Percentiles rank a stretch among this genome's conserved stretches.
Evolutionary conservation across 1,140 invertebrate species (phyloP).

Genomic region (Drosophila yakuba): DNA sequence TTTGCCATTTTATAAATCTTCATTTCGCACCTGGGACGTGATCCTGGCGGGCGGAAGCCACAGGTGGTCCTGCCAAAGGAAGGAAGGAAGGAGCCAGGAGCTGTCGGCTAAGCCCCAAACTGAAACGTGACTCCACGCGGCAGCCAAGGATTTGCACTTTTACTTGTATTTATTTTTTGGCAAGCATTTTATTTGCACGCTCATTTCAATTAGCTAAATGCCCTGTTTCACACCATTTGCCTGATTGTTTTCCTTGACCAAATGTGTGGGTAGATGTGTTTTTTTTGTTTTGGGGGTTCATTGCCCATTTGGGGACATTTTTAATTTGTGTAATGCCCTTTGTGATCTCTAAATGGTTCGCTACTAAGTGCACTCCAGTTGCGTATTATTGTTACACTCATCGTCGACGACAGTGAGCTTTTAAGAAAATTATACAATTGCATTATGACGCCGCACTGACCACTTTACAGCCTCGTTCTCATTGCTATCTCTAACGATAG

Average conservation of each 20-base stretch:
- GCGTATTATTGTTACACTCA: slow-evolving; percentile 36
- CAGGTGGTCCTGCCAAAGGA: slow-evolving; percentile 58
- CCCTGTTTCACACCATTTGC: slow-evolving; percentile 71
- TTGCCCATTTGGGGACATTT: slow-evolving; percentile 68
- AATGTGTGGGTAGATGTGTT: slow-evolving; percentile 24
- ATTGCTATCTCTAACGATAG: slow-evolving; percentile 10
- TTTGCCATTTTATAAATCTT: slow-evolving; percentile 82
- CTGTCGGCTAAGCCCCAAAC: slow-evolving; percentile 43
- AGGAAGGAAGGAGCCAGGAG: background rate
- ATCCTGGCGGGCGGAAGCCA: slow-evolving; percentile 48
- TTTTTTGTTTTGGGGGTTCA: slow-evolving; percentile 39
- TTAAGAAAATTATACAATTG: slow-evolving; percentile 83
- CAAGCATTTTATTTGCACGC: slow-evolving; percentile 49
- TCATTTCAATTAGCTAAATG: slow-evolving; percentile 78
- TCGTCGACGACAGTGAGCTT: slow-evolving; percentile 57
- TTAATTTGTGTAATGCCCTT: slow-evolving; percentile 80
- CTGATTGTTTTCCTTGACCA: slow-evolving; percentile 68
- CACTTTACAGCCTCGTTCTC: slow-evolving; percentile 33
- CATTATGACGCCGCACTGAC: slow-evolving; percentile 78
- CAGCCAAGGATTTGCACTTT: slow-evolving; percentile 61
- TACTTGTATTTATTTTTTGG: slow-evolving; percentile 59
- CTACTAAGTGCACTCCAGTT: slow-evolving; percentile 59
- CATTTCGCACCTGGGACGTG: slow-evolving; percentile 79
- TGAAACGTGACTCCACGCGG: slow-evolving; percentile 58
- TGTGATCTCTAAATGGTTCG: slow-evolving; percentile 57